Percentiles rank a stretch among this genome's conserved stretches.
phyloP scores from a whole-genome alignment of 2,888 invertebrate genomes.

The Macaria liturata region DNA sequence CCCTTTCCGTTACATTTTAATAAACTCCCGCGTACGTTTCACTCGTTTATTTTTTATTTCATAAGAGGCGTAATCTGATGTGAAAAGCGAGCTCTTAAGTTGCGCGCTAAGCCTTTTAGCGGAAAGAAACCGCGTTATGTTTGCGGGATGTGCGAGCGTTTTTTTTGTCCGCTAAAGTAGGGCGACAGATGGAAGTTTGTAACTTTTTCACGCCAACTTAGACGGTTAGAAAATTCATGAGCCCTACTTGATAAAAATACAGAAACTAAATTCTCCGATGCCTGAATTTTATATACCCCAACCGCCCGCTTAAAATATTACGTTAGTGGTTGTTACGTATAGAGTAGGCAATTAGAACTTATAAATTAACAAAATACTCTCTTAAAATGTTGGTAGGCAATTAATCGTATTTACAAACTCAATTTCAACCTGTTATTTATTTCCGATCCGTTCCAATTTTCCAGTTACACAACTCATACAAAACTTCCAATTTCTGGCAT shows the following conservation, averaged over 20 bases:
- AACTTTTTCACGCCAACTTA: constrained; percentile 5
- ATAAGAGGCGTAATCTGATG: constrained; percentile 17
- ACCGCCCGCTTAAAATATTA: no score
- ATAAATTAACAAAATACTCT: no score
- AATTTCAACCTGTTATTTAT: no score
- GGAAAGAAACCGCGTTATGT: constrained; percentile 24
- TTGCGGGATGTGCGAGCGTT: constrained; percentile 17
- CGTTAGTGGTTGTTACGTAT: no score
- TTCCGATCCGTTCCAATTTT: constrained; percentile 2
- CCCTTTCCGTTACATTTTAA: constrained; percentile 41
- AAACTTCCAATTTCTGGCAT: constrained; percentile 2
- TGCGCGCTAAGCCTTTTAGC: constrained; percentile 32
- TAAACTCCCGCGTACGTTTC: constrained; percentile 30
- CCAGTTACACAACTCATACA: constrained; percentile 1
- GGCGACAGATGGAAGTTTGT: constrained; percentile 10
- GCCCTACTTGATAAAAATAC: no score
- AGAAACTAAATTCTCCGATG: no score
- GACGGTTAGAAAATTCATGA: no score
- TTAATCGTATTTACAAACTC: no score
- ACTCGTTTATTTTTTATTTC: constrained; percentile 9
- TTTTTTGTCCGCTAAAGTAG: constrained; percentile 20
- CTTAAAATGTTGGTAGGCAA: no score
- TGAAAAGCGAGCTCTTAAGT: constrained; percentile 19
- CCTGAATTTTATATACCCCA: no score
- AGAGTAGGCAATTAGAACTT: no score